Percentiles rank a stretch among this genome's conserved stretches.
Evolutionary conservation across 2,888 invertebrate species (phyloP).

Genomic region (Oligia strigilis): DNA sequence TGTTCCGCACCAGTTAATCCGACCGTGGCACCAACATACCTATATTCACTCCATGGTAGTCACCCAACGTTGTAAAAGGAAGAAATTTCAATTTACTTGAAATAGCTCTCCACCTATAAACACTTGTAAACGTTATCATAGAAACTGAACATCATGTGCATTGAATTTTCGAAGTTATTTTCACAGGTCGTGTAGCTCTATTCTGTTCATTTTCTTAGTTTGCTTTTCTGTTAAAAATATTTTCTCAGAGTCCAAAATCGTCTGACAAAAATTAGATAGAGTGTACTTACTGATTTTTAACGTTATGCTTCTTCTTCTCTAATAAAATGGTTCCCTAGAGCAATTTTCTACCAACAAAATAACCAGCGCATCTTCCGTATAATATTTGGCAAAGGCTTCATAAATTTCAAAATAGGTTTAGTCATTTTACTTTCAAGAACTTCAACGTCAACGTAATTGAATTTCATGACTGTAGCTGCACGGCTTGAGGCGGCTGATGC

Average conservation of each 20-base stretch:
- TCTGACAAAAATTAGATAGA: neutral
- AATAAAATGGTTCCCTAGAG: conserved; percentile 17
- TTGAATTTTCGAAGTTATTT: conserved; percentile 60
- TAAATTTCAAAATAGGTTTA: conserved; percentile 58
- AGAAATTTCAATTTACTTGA: conserved; percentile 85
- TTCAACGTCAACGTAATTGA: conserved; percentile 71
- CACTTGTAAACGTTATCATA: conserved; percentile 72
- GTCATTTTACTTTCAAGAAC: conserved; percentile 62
- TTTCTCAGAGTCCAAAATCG: neutral
- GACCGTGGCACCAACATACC: conserved; percentile 64
- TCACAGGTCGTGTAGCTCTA: conserved; percentile 42
- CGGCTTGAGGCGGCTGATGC: conserved; percentile 95
- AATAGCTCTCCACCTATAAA: conserved; percentile 72
- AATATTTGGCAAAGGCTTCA: conserved; percentile 40
- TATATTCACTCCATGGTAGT: conserved; percentile 63
- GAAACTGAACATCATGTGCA: conserved; percentile 69
- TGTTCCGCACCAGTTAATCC: conserved; percentile 85
- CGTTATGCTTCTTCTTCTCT: neutral
- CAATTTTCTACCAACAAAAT: conserved; percentile 20
- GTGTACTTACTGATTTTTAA: conserved; percentile 21
- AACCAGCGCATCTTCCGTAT: conserved; percentile 2
- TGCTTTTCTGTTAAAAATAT: conserved; percentile 6
- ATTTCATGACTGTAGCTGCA: conserved; percentile 92
- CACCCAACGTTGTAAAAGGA: conserved; percentile 76
- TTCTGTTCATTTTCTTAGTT: conserved; percentile 10